phyloP scores from a whole-genome alignment of 2,888 invertebrate genomes.

The Drosophila mayaguana region DNA sequence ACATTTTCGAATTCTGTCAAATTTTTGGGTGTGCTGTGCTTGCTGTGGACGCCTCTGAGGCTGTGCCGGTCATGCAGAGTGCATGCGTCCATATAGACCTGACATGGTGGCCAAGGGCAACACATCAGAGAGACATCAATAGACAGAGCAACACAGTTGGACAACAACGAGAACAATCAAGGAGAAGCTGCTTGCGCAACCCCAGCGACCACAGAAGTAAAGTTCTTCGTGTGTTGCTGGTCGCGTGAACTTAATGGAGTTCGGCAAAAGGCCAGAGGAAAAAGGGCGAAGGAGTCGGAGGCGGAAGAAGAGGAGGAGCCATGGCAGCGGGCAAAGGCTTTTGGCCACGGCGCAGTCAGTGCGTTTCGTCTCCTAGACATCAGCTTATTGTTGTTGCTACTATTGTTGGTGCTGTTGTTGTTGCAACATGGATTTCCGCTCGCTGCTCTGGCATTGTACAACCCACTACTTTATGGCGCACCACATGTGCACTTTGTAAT shows the following conservation, averaged over 20 bases:
- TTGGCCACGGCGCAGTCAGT: constrained; percentile 42
- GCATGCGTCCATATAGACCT: constrained; percentile 28
- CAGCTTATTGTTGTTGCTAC: constrained; percentile 13
- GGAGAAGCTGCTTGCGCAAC: constrained; percentile 32
- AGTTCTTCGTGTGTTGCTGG: constrained; percentile 70
- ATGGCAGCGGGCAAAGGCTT: constrained; percentile 36
- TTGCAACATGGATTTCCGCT: constrained; percentile 73
- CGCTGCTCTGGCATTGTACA: constrained; percentile 52
- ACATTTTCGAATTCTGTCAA: constrained; percentile 32
- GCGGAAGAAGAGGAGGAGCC: neutral
- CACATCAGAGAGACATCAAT: constrained; percentile 50
- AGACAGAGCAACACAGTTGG: constrained; percentile 53
- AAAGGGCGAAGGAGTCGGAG: neutral
- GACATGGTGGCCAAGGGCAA: constrained; percentile 48
- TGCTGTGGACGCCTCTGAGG: constrained; percentile 34
- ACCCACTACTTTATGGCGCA: constrained; percentile 76
- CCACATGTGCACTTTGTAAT: constrained; percentile 81
- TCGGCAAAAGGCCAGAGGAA: constrained; percentile 60
- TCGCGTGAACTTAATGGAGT: constrained; percentile 81
- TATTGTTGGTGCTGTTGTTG: constrained; percentile 45
- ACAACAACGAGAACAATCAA: constrained; percentile 31
- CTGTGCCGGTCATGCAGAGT: constrained; percentile 38
- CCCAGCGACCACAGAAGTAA: constrained; percentile 71
- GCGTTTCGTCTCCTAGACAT: constrained; percentile 36
- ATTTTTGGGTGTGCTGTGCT: constrained; percentile 7